These are phyloP conservation scores for Psilopogon haemacephalus DNA, from an alignment of 2,113 vertebrate genomes.

Conservation along the genomic window DNA sequence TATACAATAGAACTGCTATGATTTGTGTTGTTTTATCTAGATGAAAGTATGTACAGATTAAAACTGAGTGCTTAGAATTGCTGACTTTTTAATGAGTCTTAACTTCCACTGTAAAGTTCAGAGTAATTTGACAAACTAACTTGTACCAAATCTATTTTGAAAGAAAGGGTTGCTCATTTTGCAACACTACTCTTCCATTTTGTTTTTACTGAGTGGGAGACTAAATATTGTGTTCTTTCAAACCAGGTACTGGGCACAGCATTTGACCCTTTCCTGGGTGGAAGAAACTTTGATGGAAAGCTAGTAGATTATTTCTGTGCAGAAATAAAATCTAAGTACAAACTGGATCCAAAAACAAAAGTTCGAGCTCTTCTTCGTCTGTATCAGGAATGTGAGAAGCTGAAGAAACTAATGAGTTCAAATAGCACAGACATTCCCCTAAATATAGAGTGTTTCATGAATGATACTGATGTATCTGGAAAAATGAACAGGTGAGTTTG, in stretches of 20 bases:
- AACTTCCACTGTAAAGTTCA: not conserved
- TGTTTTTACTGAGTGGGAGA: not conserved
- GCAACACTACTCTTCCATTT: not conserved
- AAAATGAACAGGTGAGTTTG: conserved; percentile 80
- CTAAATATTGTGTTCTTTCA: not conserved
- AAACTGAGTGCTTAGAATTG: not conserved
- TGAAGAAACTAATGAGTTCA: conserved; percentile 85
- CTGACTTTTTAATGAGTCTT: not conserved
- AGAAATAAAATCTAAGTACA: conserved; percentile 82
- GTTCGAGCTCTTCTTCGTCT: conserved; percentile 79
- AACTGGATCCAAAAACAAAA: conserved; percentile 79
- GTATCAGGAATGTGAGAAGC: conserved; percentile 82
- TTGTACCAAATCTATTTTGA: not conserved
- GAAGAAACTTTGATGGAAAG: conserved; percentile 82
- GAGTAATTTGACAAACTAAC: not conserved
- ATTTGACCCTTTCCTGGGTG: conserved; percentile 84
- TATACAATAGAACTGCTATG: fast-evolving
- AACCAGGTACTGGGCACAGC: conserved; percentile 82
- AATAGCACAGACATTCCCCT: conserved; percentile 81
- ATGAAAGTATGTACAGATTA: not conserved
- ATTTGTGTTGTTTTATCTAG: not conserved
- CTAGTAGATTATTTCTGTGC: conserved; percentile 81
- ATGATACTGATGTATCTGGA: conserved; percentile 79
- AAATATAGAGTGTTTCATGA: conserved; percentile 85
- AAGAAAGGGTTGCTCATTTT: not conserved